Percentiles rank a stretch among this genome's conserved stretches.
These are phyloP conservation scores for Operophtera brumata DNA, from an alignment of 2,888 invertebrate species.

Conservation along the genomic window DNA sequence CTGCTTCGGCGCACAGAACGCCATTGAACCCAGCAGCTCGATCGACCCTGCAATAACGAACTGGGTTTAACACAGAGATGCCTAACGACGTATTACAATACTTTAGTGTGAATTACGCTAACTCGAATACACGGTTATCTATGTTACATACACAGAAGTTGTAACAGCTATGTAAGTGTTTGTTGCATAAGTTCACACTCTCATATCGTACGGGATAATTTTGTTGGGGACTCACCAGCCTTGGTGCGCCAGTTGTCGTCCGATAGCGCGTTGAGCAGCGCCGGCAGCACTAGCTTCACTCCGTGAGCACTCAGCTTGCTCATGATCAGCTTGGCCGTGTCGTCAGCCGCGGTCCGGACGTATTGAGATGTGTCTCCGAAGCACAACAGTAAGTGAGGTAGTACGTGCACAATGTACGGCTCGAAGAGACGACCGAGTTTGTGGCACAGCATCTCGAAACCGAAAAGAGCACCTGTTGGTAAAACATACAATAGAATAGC, in stretches of 20 bases:
- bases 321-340: constrained; percentile 97
- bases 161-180: background rate
- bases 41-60: constrained; percentile 85
- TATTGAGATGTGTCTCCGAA: constrained; percentile 98
- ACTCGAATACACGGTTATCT: no score
- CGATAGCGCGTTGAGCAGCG: constrained; percentile 94
- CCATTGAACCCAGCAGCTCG: constrained; percentile 98
- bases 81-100: no score
- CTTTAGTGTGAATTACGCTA: no score
- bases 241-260: constrained; percentile 99
- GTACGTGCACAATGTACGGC: constrained; percentile 98
- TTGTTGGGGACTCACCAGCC: constrained; percentile 81
- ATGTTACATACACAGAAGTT: background rate
- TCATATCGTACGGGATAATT: no score
- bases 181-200: no score
- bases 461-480: constrained; percentile 91
- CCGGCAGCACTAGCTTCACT: constrained; percentile 97
- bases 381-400: constrained; percentile 96
- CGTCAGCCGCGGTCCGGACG: constrained; percentile 97
- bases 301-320: constrained; percentile 97
- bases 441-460: constrained; percentile 97
- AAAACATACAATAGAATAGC: no score
- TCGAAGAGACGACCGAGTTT: constrained; percentile 98
- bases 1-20: constrained; percentile 99
- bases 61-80: no score